A percentile compares a stretch with the other conserved stretches of the same genome.
Evolutionary conservation across 1,140 invertebrate genomes (phyloP).

Genomic region (Atta cephalotes): DNA sequence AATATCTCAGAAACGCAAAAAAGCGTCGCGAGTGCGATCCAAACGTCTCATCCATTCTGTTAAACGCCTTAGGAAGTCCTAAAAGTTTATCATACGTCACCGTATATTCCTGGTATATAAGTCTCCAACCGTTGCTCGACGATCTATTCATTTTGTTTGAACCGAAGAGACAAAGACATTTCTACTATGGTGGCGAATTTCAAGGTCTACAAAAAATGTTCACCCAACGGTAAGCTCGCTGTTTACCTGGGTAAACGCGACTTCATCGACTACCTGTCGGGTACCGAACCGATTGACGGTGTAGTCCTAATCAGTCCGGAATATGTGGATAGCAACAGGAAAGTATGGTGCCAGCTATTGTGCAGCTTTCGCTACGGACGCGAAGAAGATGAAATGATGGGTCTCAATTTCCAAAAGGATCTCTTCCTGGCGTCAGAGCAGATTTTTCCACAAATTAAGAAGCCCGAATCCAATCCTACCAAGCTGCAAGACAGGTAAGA

Average conservation of each 20-base stretch:
- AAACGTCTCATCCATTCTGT: slow-evolving; percentile 58
- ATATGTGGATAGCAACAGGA: slow-evolving; percentile 93
- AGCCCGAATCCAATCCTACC: slow-evolving; percentile 87
- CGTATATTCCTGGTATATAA: slow-evolving; percentile 66
- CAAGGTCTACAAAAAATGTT: slow-evolving; percentile 98
- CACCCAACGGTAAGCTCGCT: slow-evolving; percentile 97
- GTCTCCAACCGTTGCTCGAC: background rate
- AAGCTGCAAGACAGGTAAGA: slow-evolving; percentile 90
- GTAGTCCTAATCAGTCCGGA: slow-evolving; percentile 97
- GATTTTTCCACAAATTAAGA: slow-evolving; percentile 92
- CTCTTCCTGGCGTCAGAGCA: slow-evolving; percentile 95
- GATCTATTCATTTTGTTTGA: slow-evolving; percentile 44
- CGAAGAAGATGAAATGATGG: slow-evolving; percentile 99
- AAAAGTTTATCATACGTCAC: slow-evolving; percentile 42
- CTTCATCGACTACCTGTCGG: slow-evolving; percentile 97
- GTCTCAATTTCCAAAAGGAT: slow-evolving; percentile 99
- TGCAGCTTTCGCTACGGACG: slow-evolving; percentile 99
- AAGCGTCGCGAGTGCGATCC: slow-evolving; percentile 21
- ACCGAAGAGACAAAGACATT: too few species aligned
- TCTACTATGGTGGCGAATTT: slow-evolving; percentile 93
- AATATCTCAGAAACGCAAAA: slow-evolving; percentile 31
- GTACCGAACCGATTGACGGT: slow-evolving; percentile 97
- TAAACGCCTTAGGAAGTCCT: slow-evolving; percentile 80
- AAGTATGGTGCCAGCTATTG: slow-evolving; percentile 97
- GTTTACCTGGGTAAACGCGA: slow-evolving; percentile 98